Evolutionary conservation across 64 coral and sea anemone genomes (phyloP).

Genomic region (Montipora capricornis): DNA sequence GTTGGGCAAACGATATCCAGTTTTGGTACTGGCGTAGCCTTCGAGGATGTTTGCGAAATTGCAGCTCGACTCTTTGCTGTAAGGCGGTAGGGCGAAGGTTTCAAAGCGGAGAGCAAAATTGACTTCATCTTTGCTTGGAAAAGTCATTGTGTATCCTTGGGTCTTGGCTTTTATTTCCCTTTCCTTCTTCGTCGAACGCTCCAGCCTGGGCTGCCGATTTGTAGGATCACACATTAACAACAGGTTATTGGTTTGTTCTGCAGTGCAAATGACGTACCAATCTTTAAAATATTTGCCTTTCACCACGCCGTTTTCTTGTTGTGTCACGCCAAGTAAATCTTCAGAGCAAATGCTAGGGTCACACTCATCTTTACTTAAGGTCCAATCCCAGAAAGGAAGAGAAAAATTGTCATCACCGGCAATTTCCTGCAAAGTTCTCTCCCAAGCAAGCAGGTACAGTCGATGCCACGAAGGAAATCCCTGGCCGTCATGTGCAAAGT

Average conservation of each 20-base stretch:
- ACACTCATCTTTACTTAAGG: neutral
- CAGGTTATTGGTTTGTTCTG: constrained; percentile 1
- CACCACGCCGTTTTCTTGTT: constrained; percentile 31
- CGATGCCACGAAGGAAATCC: no score
- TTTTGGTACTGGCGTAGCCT: constrained; percentile 53
- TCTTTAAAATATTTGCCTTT: constrained; percentile 75
- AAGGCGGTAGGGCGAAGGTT: constrained; percentile 36
- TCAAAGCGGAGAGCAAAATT: constrained; percentile 71
- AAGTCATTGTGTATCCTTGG: neutral
- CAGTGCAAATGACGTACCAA: constrained; percentile 68
- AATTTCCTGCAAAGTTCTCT: no score
- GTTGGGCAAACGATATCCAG: constrained; percentile 56
- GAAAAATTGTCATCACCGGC: no score
- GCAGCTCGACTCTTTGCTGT: constrained; percentile 63
- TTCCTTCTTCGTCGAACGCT: neutral
- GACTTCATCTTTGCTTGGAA: constrained; percentile 71
- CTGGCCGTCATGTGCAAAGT: constrained; percentile 50
- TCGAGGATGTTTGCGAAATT: constrained; percentile 68
- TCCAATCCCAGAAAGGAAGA: no score
- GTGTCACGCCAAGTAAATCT: constrained; percentile 61
- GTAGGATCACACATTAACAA: constrained; percentile 31
- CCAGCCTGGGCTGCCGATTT: neutral
- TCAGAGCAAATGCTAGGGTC: constrained; percentile 46
- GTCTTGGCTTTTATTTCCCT: neutral
- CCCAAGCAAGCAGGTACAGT: no score